These are phyloP conservation scores for Cheirogaleus medius DNA, from an alignment of 2,113 vertebrate genomes.

Conservation along the genomic window DNA sequence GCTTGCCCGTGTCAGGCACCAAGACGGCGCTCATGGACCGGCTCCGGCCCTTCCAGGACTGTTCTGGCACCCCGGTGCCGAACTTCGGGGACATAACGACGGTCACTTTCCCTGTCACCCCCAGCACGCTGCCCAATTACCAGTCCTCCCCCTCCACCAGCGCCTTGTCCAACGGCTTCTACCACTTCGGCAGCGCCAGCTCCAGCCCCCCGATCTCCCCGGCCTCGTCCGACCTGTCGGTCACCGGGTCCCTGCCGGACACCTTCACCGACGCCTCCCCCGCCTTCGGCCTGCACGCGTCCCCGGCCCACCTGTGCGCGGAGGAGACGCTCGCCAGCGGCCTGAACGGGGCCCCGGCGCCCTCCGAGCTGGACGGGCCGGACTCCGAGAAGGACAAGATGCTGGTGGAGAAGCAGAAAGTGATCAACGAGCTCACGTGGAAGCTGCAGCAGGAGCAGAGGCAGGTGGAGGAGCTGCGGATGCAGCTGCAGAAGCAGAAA, in stretches of 20 bases:
- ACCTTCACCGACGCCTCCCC: conserved; percentile 95
- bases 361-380: conserved; percentile 86
- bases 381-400: conserved; percentile 98
- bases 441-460: conserved; percentile 97
- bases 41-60: conserved; percentile 94
- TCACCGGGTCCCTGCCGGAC: conserved; percentile 94
- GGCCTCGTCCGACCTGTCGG: conserved; percentile 94
- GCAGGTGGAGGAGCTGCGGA: conserved; percentile 95
- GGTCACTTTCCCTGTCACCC: conserved; percentile 93
- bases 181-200: conserved; percentile 95
- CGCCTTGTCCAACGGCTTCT: conserved; percentile 92
- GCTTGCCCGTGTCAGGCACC: conserved; percentile 96
- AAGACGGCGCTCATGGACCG: conserved; percentile 96
- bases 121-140: conserved; percentile 89
- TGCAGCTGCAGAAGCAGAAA: conserved; percentile 96
- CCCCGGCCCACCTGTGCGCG: conserved; percentile 85
- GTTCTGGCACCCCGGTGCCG: conserved; percentile 82
- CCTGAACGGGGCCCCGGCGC: conserved; percentile 82
- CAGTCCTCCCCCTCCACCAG: conserved; percentile 90
- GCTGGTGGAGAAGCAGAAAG: conserved; percentile 99
- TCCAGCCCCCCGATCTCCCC: conserved; percentile 97
- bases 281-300: conserved; percentile 89
- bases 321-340: conserved; percentile 90
- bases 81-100: conserved; percentile 92
- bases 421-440: conserved; percentile 98